Base-by-base conservation (phyloP, 2,113 vertebrate species). In the Meles meles region DNA sequence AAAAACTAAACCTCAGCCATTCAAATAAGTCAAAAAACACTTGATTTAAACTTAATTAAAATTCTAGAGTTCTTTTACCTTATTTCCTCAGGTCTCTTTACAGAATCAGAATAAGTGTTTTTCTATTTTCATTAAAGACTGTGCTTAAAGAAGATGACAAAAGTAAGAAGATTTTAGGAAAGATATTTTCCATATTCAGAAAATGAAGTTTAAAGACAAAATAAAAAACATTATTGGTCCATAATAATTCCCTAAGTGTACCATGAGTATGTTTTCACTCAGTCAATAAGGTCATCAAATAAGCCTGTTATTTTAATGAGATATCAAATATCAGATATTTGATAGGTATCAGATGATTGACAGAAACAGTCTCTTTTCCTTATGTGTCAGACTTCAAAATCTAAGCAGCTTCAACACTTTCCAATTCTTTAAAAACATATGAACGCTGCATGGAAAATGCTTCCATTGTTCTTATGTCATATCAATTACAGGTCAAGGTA, bases 21-120 rank as follows among this genome's bases (percentile, higher is more conserved):
- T 71, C 20, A 69, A 88, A 81, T 17, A 67, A 61, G 25, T 21
- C 47, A 86, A 20, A 72, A 25, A 23, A 3, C 31, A 65, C 20
- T 93, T 81, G 49, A 80, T 59, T 97, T 86, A 94, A 10, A 25
- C 17, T 69, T 86, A 76, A 87, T 86, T 90, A 55, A 63, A 84
- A 92, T 82, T 90, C n/a, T 42, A 76, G 29, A 52, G 17, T 67
- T 94, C 15, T 92, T 90, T 88, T 72, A 67, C 44, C 55, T 67
- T 8, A n/a, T 92, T 92, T 77, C 14, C 49, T 77, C 17, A 76
- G 42, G 76, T 59, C 34, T 93, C n/a, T 93, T 96, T 72, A 10
- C 25, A 61, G 39, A 96, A 86, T 71, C 20, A 61, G 59, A 95
- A 82, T 83, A 88, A 84, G 1, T 39, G 17, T 77, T 90, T 83